Percentiles rank a stretch among this genome's conserved stretches.
These are phyloP conservation scores for Lochmaea crataegi DNA, from an alignment of 2,888 invertebrate species.

Conservation along the genomic window DNA sequence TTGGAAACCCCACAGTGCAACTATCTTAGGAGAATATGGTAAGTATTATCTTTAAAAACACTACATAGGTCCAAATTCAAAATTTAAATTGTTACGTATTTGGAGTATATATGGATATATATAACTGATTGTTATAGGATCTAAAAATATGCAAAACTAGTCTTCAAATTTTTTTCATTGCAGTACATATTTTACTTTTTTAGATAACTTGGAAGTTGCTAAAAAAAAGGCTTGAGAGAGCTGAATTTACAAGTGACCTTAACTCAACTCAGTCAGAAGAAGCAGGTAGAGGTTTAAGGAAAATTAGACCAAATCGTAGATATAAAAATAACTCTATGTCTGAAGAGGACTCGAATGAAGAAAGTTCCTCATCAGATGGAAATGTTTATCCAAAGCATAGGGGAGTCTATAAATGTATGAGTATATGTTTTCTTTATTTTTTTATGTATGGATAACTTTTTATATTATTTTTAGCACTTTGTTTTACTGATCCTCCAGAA, in stretches of 20 bases:
- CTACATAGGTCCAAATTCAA: too few species aligned
- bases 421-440: constrained; percentile 3
- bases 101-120: background rate
- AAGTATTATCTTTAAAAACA: background rate
- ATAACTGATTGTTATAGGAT: background rate
- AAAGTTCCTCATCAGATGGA: background rate
- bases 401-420: constrained; percentile 1
- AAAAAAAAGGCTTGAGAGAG: background rate
- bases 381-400: constrained; percentile 4
- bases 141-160: background rate
- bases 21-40: constrained; percentile 4
- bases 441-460: background rate
- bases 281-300: constrained; percentile 4
- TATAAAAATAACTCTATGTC: background rate
- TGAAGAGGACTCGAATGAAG: background rate
- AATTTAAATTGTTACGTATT: too few species aligned
- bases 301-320: background rate
- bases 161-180: background rate
- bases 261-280: constrained; percentile 4
- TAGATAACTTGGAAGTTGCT: too few species aligned
- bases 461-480: constrained; percentile 4
- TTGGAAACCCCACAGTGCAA: background rate
- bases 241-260: background rate
- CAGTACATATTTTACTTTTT: too few species aligned
- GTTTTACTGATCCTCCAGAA: background rate